phyloP scores from a whole-genome alignment of 2,113 vertebrate genomes.

The Rhynchomys soricoides region DNA sequence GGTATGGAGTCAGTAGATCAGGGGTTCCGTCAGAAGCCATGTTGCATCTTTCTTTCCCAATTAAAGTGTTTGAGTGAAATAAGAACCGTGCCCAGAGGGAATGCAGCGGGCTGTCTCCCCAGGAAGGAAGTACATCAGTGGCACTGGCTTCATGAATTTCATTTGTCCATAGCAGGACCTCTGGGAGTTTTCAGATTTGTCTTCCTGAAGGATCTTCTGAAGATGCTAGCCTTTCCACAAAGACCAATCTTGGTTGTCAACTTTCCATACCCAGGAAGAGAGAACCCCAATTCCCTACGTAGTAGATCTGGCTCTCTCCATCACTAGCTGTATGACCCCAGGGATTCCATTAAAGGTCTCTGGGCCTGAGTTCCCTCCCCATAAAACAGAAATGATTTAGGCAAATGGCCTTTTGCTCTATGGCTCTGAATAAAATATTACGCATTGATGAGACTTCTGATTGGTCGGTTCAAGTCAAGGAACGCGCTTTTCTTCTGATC shows the following conservation, averaged over 20 bases:
- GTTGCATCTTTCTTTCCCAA: not conserved
- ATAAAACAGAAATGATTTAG: not conserved
- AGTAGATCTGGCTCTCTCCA: not conserved
- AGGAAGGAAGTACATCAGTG: not conserved
- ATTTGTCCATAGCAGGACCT: not conserved
- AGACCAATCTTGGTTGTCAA: not conserved
- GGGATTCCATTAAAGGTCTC: not conserved
- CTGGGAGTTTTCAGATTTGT: not conserved
- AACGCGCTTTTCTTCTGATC: not conserved
- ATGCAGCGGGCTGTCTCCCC: not conserved
- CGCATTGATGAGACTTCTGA: not conserved
- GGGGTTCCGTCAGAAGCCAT: not conserved
- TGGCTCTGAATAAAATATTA: not conserved
- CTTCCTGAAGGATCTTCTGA: not conserved
- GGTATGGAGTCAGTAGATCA: not conserved
- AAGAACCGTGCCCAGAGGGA: not conserved
- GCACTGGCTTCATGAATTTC: not conserved
- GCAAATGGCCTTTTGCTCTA: not conserved
- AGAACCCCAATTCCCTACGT: accelerated
- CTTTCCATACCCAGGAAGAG: not conserved
- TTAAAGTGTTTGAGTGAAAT: not conserved
- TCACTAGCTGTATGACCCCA: not conserved
- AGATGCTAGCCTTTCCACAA: not conserved
- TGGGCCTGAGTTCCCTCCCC: not conserved
- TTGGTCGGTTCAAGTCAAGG: not conserved